phyloP scores from a whole-genome alignment of 2,888 invertebrate genomes.

The Macaria liturata region DNA sequence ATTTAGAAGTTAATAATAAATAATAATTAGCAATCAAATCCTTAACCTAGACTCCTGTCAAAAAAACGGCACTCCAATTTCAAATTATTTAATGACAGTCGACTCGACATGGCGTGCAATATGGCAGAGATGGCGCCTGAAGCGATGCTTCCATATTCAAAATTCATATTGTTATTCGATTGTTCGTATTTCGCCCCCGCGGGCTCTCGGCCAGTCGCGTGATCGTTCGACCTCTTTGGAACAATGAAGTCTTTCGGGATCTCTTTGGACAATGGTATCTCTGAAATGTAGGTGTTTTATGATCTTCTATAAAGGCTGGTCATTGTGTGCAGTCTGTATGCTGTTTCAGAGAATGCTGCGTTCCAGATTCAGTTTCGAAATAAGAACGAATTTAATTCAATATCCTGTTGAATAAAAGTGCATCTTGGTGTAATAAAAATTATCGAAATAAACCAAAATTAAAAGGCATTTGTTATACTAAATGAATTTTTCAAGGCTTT shows the following conservation, averaged over 20 bases:
- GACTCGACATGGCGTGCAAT: slow-evolving; percentile 65
- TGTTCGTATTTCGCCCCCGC: slow-evolving; percentile 37
- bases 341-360: slow-evolving; percentile 2
- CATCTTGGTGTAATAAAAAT: too few relatives aligned
- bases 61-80: slow-evolving; percentile 22
- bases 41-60: slow-evolving; percentile 17
- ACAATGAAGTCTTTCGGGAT: slow-evolving; percentile 44
- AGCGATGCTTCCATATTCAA: slow-evolving; percentile 67
- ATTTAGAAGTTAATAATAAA: too few relatives aligned
- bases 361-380: background rate
- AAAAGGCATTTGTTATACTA: too few relatives aligned
- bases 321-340: slow-evolving; percentile 17
- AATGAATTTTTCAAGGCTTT: too few relatives aligned
- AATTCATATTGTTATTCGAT: slow-evolving; percentile 35
- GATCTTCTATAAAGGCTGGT: slow-evolving; percentile 19
- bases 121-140: slow-evolving; percentile 57
- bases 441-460: too few relatives aligned
- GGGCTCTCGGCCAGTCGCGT: slow-evolving; percentile 50
- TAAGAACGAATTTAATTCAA: too few relatives aligned
- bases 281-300: slow-evolving; percentile 33
- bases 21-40: too few relatives aligned
- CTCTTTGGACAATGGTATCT: slow-evolving; percentile 35
- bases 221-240: slow-evolving; percentile 48
- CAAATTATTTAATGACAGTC: slow-evolving; percentile 41
- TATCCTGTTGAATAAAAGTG: too few relatives aligned